Conservation (phyloP, 2,888 invertebrate genomes). For the Allacma fusca region DNA sequence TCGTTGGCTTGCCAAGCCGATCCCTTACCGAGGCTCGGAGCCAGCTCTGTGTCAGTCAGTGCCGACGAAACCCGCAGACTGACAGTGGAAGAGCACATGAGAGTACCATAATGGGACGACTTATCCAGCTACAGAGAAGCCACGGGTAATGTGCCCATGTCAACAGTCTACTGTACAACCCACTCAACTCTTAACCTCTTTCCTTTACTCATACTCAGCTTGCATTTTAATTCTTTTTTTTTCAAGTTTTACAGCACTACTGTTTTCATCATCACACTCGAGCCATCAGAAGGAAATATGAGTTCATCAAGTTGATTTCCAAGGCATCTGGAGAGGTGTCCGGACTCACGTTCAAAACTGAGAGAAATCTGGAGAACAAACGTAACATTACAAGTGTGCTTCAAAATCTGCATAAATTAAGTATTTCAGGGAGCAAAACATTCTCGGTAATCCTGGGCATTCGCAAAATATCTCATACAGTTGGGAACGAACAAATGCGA, state of each 20-base stretch:
- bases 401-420: no score
- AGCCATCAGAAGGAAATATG: slow-evolving; percentile 8
- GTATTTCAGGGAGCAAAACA: no score
- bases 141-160: neutral
- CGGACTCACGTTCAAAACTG: neutral
- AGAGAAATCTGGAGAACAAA: neutral
- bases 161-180: neutral
- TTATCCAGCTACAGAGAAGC: neutral
- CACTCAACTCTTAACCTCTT: neutral
- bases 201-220: neutral
- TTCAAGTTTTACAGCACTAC: neutral
- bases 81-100: neutral
- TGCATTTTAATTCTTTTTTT: neutral
- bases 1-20: slow-evolving; percentile 17
- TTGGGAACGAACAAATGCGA: no score
- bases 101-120: neutral
- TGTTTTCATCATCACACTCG: neutral
- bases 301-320: neutral
- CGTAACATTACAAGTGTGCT: neutral
- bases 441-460: no score
- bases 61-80: neutral
- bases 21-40: neutral
- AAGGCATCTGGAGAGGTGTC: neutral
- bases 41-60: neutral
- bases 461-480: no score